These are phyloP conservation scores for Drosophila setosimentum DNA, from an alignment of 2,888 invertebrate genomes.

Conservation along the genomic window DNA sequence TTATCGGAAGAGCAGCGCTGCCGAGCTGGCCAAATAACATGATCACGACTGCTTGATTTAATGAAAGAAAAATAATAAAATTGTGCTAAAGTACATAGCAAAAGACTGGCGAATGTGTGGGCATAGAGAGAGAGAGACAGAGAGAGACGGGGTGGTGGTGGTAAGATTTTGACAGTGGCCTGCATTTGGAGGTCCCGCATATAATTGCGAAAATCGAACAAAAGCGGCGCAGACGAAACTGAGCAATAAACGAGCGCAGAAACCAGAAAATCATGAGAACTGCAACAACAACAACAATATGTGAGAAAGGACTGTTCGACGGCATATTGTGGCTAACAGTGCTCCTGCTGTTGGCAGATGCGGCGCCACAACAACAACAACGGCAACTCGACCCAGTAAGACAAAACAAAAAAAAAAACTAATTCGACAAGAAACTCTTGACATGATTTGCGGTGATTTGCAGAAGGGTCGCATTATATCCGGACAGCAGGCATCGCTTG, in stretches of 20 bases:
- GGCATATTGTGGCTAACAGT: constrained; percentile 2
- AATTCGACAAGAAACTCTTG: not conserved
- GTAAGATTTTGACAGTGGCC: constrained; percentile 2
- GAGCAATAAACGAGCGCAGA: constrained; percentile 37
- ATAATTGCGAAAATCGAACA: constrained; percentile 59
- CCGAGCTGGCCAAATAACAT: constrained; percentile 62
- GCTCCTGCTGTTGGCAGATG: not conserved
- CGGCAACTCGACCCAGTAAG: not conserved
- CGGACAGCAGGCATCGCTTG: constrained; percentile 66
- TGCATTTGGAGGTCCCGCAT: constrained; percentile 33
- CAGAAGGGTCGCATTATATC: constrained; percentile 77
- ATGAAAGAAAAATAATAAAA: constrained; percentile 44
- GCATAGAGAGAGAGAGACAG: not conserved
- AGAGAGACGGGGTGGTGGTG: not conserved
- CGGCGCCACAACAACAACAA: not conserved
- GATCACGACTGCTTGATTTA: constrained; percentile 59
- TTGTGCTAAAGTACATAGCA: constrained; percentile 57
- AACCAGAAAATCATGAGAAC: constrained; percentile 15
- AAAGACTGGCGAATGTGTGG: not conserved
- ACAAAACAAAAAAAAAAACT: not conserved
- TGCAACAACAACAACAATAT: not conserved
- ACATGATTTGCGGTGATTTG: constrained; percentile 1
- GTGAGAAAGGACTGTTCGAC: not conserved
- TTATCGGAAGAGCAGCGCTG: constrained; percentile 55
- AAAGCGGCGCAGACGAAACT: constrained; percentile 45